These are phyloP conservation scores for Tenrec ecaudatus DNA, from an alignment of 2,113 vertebrate genomes.

Conservation along the genomic window DNA sequence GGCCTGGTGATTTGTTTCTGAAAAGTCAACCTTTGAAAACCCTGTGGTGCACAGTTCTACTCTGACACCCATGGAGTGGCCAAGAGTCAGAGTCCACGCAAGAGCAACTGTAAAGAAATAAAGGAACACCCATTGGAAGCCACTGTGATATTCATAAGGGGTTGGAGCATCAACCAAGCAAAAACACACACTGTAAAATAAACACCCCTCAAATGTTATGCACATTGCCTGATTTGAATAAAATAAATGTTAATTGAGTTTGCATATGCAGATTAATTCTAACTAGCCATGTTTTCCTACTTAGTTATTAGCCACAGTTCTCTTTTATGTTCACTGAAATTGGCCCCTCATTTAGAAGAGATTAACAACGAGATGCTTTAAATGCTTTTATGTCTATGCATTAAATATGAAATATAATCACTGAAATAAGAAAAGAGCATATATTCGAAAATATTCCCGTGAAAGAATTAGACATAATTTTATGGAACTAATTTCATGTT, in stretches of 20 bases:
- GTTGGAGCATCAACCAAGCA: slow-evolving; percentile 62
- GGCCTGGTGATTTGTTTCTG: background rate
- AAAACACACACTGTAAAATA: slow-evolving; percentile 31
- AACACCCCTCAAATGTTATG: slow-evolving; percentile 53
- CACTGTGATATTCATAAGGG: slow-evolving; percentile 33
- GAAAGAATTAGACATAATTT: slow-evolving; percentile 51
- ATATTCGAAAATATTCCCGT: slow-evolving; percentile 57
- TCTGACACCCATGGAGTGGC: background rate
- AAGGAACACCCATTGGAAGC: slow-evolving; percentile 47
- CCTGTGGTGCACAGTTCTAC: background rate
- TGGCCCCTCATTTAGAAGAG: slow-evolving; percentile 64
- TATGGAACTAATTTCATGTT: slow-evolving; percentile 39
- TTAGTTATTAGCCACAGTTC: slow-evolving; percentile 66
- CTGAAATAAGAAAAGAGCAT: background rate
- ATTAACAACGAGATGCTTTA: slow-evolving; percentile 56
- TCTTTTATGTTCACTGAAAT: slow-evolving; percentile 61
- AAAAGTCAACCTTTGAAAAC: background rate
- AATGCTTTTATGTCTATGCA: slow-evolving; percentile 40
- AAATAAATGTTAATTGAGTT: slow-evolving; percentile 70
- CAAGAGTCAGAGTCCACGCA: background rate
- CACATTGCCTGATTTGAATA: slow-evolving; percentile 65
- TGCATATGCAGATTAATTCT: slow-evolving; percentile 70
- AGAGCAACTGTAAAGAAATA: background rate
- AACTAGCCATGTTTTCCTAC: slow-evolving; percentile 77
- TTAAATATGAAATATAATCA: slow-evolving; percentile 54